Conservation (phyloP, 2,797 vertebrate species). For the Megalops cyprinoides region DNA sequence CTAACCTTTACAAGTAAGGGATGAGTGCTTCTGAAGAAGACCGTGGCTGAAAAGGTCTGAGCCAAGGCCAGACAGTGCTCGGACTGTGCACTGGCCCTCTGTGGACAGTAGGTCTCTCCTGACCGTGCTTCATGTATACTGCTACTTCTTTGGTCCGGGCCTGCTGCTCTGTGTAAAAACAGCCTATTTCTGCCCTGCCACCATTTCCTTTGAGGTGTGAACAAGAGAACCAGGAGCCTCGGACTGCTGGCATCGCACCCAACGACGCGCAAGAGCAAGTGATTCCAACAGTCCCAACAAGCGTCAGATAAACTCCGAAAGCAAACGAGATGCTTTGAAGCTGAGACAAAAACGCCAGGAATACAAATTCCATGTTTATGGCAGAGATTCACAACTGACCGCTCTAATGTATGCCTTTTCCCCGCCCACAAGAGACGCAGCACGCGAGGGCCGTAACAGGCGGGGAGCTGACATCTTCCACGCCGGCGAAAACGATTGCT, state of each 20-base stretch:
- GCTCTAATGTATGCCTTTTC: constrained; percentile 1
- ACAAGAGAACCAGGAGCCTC: not conserved
- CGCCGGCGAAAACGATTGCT: constrained; percentile 22
- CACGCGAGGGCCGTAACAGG: no score
- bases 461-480: not conserved
- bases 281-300: not conserved
- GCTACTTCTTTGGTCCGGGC: not conserved
- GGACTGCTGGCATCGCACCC: not conserved
- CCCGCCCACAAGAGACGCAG: not conserved
- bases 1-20: no score
- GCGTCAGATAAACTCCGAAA: constrained; percentile 34
- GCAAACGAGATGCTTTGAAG: constrained; percentile 35
- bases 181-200: not conserved
- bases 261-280: not conserved
- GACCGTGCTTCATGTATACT: not conserved
- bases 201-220: constrained; percentile 15
- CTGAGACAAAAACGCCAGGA: constrained; percentile 25
- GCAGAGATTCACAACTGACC: constrained; percentile 19
- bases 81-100: no score
- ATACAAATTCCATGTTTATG: constrained; percentile 41
- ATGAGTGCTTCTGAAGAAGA: no score
- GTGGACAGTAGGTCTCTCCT: no score
- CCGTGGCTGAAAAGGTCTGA: no score
- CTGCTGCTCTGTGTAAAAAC: no score
- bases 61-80: no score